Base-by-base conservation (phyloP, 2,888 invertebrate genomes). In the Teleogryllus oceanicus region DNA sequence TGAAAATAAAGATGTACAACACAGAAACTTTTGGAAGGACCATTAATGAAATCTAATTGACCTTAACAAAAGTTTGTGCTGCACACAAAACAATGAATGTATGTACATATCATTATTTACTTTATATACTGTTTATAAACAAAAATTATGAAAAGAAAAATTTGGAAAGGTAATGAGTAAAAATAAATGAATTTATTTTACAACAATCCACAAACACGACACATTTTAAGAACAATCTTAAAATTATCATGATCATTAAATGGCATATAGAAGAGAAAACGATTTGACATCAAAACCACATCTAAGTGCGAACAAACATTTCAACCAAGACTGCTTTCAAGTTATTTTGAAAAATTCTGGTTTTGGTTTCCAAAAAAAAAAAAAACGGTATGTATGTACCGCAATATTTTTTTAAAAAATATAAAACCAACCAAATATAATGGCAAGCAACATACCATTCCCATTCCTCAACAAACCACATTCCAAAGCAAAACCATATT, bases 241-340 rank as follows among this genome's bases (percentile, higher is more conserved):
- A 78, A 49, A 78, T 50, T 62, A 50, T 78, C 62, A 62, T 62
- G 62, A 62, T 62, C 62, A 62, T 62, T 80, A 78, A 50, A 37
- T 80, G 78, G 75, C 50, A 62, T 62, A 62, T 62, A 62, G 62
- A 62, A 62, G 62, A 62, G 62, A 62, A 62, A 62, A 62, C 62
- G 62, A 62, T 76, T 80, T 78, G 78, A 80, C 80, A 80, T 76
- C 80, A 80, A 80, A 80, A 81, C 78, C 81, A 81, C 81, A 81
- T 81, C 81, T 78, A 81, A 76, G 81, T 81, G 81, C 81, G 79
- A 62, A 81, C 81, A 81, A 80, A 80, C 81, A 81, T 80, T 80
- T 81, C 78, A 81, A 81, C 62, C 62, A 81, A 78, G 77, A 79
- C 80, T 80, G 80, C 79, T 80, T 79, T 79, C 79, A 51, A 79